phyloP scores from a whole-genome alignment of 2,113 vertebrate species.

The Rhadina sibilatrix region DNA sequence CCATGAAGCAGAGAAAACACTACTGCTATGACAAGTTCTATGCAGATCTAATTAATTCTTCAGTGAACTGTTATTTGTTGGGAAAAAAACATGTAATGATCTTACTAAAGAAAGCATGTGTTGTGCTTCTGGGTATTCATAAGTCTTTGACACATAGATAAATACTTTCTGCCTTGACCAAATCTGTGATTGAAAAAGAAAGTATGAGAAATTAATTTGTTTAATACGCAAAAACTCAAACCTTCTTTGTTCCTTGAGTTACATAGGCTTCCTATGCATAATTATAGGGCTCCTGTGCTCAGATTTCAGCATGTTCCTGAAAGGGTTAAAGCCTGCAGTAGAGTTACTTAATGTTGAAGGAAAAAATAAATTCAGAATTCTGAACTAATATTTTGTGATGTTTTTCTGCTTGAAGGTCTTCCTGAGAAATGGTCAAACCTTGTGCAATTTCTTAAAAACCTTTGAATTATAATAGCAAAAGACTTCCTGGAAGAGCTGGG shows the following conservation, averaged over 20 bases:
- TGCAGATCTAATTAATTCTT: neutral
- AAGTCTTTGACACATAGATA: neutral
- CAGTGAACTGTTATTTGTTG: neutral
- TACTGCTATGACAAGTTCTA: neutral
- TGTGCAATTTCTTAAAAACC: neutral
- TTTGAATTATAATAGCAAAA: neutral
- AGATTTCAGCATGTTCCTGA: neutral
- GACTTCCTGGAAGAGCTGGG: neutral
- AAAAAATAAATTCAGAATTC: neutral
- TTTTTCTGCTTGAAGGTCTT: neutral
- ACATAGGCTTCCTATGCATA: neutral
- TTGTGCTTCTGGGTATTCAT: neutral
- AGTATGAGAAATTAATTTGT: neutral
- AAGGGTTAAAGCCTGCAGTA: neutral
- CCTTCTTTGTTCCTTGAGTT: neutral
- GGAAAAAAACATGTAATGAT: neutral
- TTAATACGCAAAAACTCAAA: neutral
- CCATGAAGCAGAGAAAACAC: neutral
- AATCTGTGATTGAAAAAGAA: neutral
- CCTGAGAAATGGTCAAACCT: neutral
- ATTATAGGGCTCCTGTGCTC: neutral
- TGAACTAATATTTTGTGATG: neutral
- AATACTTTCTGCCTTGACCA: neutral
- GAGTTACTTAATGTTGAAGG: neutral
- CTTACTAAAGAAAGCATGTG: neutral